These are phyloP conservation scores for Microcebus lehilahytsara DNA, from an alignment of 2,113 vertebrate species.

Conservation along the genomic window DNA sequence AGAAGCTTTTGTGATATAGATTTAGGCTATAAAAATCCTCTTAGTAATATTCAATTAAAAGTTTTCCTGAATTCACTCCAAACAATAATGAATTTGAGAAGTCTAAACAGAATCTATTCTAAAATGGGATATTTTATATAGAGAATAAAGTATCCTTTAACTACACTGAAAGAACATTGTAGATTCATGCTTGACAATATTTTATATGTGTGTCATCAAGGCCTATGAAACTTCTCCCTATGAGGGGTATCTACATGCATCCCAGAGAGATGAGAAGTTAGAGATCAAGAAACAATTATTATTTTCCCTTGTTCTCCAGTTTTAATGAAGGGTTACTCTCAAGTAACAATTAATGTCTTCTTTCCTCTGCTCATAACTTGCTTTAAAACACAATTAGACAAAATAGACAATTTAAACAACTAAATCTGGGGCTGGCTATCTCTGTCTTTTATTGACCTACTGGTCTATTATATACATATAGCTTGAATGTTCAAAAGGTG, in stretches of 20 bases:
- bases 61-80: neutral
- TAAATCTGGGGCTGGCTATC: neutral
- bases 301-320: neutral
- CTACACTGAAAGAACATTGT: neutral
- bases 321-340: neutral
- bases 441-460: neutral
- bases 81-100: conserved; percentile 2
- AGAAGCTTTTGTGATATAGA: conserved; percentile 10
- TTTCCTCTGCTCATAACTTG: neutral
- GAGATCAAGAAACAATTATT: neutral
- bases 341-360: neutral
- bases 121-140: neutral
- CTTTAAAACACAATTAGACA: neutral
- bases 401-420: neutral
- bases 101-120: neutral
- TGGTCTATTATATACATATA: neutral
- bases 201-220: neutral
- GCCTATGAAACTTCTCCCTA: neutral
- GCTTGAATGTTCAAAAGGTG: neutral
- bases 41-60: conserved; percentile 11
- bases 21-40: conserved; percentile 23
- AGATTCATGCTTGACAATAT: neutral
- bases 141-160: neutral
- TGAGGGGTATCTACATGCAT: neutral
- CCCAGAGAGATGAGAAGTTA: neutral